Evolutionary conservation across 2,888 invertebrate species (phyloP).

Genomic region (Acanthococcus lagerstroemiae): DNA sequence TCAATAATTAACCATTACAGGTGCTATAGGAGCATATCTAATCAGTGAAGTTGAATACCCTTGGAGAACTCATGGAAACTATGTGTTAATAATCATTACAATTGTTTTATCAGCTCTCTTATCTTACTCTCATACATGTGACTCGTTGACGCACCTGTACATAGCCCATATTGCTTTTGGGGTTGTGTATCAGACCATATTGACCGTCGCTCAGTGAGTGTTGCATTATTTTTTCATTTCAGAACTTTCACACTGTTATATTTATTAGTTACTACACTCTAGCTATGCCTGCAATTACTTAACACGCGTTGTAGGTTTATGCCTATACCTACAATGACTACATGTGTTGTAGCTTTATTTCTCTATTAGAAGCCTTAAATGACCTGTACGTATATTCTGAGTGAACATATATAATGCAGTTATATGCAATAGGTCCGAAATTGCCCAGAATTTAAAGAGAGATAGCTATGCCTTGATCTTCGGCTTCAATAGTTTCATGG

Average conservation of each 20-base stretch:
- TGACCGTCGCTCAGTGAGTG: conserved; percentile 66
- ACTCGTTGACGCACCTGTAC: conserved; percentile 67
- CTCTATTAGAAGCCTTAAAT: too few species aligned
- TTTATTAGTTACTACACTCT: too few species aligned
- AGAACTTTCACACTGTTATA: too few species aligned
- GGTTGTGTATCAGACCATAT: conserved; percentile 65
- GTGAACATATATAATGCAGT: too few species aligned
- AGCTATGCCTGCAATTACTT: too few species aligned
- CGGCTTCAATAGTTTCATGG: conserved; percentile 31
- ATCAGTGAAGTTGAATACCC: conserved; percentile 31
- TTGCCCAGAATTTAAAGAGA: conserved; percentile 26
- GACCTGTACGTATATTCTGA: too few species aligned
- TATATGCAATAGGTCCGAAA: conserved; percentile 27
- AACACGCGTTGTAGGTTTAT: too few species aligned
- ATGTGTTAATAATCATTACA: conserved; percentile 33
- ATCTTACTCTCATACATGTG: too few species aligned
- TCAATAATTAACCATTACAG: too few species aligned
- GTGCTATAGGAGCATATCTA: conserved; percentile 33
- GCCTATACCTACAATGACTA: too few species aligned
- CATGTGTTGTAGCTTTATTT: too few species aligned
- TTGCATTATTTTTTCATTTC: too few species aligned
- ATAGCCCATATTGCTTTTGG: conserved; percentile 63
- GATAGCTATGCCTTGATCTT: conserved; percentile 32
- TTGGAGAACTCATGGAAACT: conserved; percentile 33
- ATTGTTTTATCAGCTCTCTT: conserved; percentile 41